A percentile compares a stretch with the other conserved stretches of the same genome.
Evolutionary conservation across 2,888 invertebrate species (phyloP).

Genomic region (Brachyptera putata): DNA sequence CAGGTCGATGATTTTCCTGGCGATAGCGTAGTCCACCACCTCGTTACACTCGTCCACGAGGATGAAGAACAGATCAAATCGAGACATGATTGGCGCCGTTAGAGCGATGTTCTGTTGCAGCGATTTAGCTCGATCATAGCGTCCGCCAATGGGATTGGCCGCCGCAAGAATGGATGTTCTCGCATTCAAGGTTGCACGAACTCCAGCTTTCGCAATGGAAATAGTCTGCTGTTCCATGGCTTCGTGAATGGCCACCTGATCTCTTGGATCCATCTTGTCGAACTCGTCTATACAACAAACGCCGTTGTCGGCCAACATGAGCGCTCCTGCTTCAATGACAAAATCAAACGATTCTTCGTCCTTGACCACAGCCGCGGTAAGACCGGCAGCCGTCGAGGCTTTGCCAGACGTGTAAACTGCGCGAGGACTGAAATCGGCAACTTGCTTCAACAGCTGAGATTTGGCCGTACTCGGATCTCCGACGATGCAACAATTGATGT

Average conservation of each 20-base stretch:
- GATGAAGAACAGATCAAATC: conserved; percentile 98
- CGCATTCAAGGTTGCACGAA: conserved; percentile 95
- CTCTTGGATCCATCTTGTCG: conserved; percentile 97
- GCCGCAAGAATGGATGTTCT: conserved; percentile 97
- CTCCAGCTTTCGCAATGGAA: conserved; percentile 95
- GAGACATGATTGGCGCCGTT: conserved; percentile 96
- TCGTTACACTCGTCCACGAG: conserved; percentile 95
- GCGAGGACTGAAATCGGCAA: conserved; percentile 88
- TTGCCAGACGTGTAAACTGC: conserved; percentile 99
- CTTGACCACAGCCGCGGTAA: conserved; percentile 96
- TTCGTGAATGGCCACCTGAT: conserved; percentile 95
- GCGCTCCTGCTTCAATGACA: conserved; percentile 96
- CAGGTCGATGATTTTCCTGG: conserved; percentile 89
- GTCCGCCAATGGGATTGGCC: conserved; percentile 95
- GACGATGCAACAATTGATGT: conserved; percentile 96
- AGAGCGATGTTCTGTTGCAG: conserved; percentile 91
- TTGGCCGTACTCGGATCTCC: conserved; percentile 99
- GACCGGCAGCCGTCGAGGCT: conserved; percentile 95
- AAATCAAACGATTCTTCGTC: conserved; percentile 98
- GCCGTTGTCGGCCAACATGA: conserved; percentile 98
- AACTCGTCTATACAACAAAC: conserved; percentile 99
- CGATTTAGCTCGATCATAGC: conserved; percentile 91
- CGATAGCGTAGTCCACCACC: conserved; percentile 94
- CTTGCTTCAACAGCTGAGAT: conserved; percentile 91
- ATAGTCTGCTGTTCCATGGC: conserved; percentile 99